A percentile compares a stretch with the other conserved stretches of the same genome.
Evolutionary conservation across 2,888 invertebrate genomes (phyloP).

Genomic region (Diarsia mendica): DNA sequence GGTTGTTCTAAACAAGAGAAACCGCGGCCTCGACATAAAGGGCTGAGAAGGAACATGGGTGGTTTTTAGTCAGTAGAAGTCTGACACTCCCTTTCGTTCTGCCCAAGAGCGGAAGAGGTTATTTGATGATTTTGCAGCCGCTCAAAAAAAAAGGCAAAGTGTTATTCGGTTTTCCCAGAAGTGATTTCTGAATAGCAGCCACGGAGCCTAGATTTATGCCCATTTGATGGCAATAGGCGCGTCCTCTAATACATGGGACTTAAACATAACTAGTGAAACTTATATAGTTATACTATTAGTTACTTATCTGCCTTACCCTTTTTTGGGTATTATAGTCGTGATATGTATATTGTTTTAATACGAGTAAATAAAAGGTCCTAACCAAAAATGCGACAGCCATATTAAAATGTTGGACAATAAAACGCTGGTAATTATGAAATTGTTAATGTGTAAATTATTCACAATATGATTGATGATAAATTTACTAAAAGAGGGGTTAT

Average conservation of each 20-base stretch:
- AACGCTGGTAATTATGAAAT: constrained; percentile 49
- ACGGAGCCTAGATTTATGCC: neutral
- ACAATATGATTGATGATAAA: constrained; percentile 54
- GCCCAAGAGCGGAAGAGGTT: too few species aligned
- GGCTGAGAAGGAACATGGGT: too few species aligned
- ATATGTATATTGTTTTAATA: neutral
- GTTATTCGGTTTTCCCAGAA: neutral
- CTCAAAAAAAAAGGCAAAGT: neutral
- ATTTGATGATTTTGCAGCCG: too few species aligned
- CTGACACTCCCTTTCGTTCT: too few species aligned
- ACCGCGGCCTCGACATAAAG: too few species aligned
- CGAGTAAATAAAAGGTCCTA: constrained; percentile 18
- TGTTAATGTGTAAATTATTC: constrained; percentile 56
- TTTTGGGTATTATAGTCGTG: too few species aligned
- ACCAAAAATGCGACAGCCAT: constrained; percentile 29
- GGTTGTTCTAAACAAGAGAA: too few species aligned
- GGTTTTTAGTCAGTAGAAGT: too few species aligned
- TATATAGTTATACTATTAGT: too few species aligned
- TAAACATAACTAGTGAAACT: neutral
- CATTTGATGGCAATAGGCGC: neutral
- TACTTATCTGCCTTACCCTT: neutral
- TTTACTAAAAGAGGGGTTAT: constrained; percentile 26
- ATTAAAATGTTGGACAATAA: constrained; percentile 39
- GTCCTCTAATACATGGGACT: neutral
- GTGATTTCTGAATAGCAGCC: neutral